phyloP scores from a whole-genome alignment of 2,113 vertebrate genomes.

The Cathartes aura region DNA sequence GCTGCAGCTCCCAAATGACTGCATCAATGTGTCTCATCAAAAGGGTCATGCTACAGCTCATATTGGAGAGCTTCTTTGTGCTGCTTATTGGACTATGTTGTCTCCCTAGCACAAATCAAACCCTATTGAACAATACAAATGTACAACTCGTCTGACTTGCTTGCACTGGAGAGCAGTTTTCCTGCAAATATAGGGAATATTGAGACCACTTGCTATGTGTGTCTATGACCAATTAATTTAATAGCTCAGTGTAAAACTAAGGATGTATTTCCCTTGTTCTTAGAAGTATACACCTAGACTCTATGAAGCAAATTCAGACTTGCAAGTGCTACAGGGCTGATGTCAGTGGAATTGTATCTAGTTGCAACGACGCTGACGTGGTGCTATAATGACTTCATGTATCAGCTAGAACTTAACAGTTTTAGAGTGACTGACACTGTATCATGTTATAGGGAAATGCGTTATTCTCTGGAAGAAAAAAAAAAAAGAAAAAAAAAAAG shows the following conservation, averaged over 20 bases:
- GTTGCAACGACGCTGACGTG: background rate
- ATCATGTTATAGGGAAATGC: background rate
- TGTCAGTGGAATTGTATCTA: background rate
- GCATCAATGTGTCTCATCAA: background rate
- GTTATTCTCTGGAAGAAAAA: background rate
- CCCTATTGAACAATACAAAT: background rate
- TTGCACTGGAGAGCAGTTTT: background rate
- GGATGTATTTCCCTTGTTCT: background rate
- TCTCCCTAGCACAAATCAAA: background rate
- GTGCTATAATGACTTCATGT: background rate
- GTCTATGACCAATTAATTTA: background rate
- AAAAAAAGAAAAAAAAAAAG: too few species aligned
- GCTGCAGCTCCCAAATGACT: background rate
- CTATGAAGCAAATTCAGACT: background rate
- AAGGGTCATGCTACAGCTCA: background rate
- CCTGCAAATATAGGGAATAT: background rate
- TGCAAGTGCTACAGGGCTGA: background rate
- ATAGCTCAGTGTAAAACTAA: background rate
- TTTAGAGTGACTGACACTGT: background rate
- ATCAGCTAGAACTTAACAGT: background rate
- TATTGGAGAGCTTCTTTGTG: rapidly evolving
- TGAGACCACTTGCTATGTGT: background rate
- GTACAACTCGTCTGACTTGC: background rate
- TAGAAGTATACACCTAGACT: background rate
- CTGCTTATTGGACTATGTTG: background rate